These are phyloP conservation scores for Hipparchia sbordonii DNA, from an alignment of 2,888 invertebrate genomes.

Conservation along the genomic window DNA sequence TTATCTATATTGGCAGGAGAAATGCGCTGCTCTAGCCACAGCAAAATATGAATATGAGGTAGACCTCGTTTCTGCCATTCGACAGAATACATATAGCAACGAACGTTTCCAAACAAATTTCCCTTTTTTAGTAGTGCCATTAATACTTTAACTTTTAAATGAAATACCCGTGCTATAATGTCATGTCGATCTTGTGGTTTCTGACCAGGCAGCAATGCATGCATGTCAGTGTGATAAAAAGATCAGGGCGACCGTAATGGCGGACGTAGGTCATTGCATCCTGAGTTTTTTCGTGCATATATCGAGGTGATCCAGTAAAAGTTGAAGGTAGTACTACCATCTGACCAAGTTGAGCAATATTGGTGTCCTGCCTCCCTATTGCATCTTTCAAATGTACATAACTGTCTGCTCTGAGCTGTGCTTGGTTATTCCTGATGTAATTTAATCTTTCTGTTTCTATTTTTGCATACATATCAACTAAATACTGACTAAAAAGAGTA, in stretches of 20 bases:
- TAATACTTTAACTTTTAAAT: conserved; percentile 7
- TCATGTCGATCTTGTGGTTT: conserved; percentile 28
- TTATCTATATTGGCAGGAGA: conserved; percentile 40
- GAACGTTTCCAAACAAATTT: conserved; percentile 25
- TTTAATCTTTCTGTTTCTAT: conserved; percentile 18
- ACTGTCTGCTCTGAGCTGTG: conserved; percentile 9
- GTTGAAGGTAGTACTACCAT: conserved; percentile 28
- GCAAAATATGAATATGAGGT: conserved; percentile 9
- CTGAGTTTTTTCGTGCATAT: conserved; percentile 23
- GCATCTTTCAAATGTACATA: conserved; percentile 22
- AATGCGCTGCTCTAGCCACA: conserved; percentile 36
- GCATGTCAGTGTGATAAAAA: conserved; percentile 28
- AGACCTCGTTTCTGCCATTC: conserved; percentile 23
- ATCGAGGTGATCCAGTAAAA: conserved; percentile 27
- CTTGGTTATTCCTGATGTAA: conserved; percentile 17
- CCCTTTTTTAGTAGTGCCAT: conserved; percentile 8
- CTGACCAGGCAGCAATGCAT: conserved; percentile 17
- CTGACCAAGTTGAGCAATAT: conserved; percentile 6
- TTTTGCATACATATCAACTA: conserved; percentile 10
- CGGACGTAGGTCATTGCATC: conserved; percentile 30
- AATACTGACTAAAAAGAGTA: neutral
- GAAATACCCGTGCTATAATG: conserved; percentile 26
- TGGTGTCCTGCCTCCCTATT: neutral
- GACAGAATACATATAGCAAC: conserved; percentile 23
- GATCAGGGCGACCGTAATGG: conserved; percentile 22